Evolutionary conservation across 1,140 invertebrate species (phyloP).

Genomic region (Macrocentrus cingulum): DNA sequence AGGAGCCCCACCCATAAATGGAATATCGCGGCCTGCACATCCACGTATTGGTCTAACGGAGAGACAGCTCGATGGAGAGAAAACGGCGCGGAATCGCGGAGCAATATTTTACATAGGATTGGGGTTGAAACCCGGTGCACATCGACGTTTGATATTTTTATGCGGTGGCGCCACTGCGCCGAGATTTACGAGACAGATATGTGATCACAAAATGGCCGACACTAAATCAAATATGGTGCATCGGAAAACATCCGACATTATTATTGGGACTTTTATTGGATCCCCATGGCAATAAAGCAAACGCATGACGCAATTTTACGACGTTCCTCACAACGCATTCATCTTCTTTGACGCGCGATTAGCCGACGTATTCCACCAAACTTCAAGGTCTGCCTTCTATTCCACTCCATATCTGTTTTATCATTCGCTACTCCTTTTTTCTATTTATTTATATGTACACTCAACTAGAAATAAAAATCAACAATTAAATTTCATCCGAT

Average conservation of each 20-base stretch:
- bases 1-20: slow-evolving; percentile 19
- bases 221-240: slow-evolving; percentile 61
- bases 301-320: slow-evolving; percentile 48
- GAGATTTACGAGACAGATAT: slow-evolving; percentile 62
- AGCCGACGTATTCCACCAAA: neutral
- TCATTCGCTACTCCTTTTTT: neutral
- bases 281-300: slow-evolving; percentile 51
- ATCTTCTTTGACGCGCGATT: slow-evolving; percentile 21
- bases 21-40: slow-evolving; percentile 10
- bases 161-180: slow-evolving; percentile 56
- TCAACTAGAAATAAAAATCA: no score
- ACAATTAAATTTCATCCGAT: no score
- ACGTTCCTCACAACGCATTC: slow-evolving; percentile 26
- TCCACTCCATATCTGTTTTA: no score
- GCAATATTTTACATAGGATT: slow-evolving; percentile 58
- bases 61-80: neutral
- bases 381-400: no score
- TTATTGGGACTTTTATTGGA: slow-evolving; percentile 62
- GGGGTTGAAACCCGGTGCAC: slow-evolving; percentile 48
- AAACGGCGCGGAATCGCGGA: slow-evolving; percentile 43
- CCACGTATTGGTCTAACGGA: neutral
- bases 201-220: slow-evolving; percentile 61
- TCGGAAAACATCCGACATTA: slow-evolving; percentile 62
- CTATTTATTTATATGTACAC: no score
- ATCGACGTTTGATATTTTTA: slow-evolving; percentile 62